Base-by-base conservation (phyloP, 1,140 invertebrate species). In the Drosophila hydei region DNA sequence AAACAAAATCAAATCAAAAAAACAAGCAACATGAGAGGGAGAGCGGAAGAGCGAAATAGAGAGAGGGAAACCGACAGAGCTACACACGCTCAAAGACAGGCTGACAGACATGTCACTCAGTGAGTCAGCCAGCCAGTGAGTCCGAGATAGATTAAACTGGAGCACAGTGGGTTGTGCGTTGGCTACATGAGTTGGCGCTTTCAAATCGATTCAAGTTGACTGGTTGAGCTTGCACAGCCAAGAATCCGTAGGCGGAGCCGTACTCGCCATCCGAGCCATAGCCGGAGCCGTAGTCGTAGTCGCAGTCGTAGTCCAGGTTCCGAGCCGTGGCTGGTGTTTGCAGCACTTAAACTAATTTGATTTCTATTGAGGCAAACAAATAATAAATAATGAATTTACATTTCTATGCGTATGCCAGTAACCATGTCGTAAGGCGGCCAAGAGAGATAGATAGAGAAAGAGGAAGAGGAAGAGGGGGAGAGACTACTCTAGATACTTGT, bases 381-480 rank as follows among this genome's bases (percentile, higher is more conserved):
- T 88, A 88, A 83, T 88, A 88, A 88, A 88, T 88, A 88, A 88
- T 88, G 83, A 88, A 88, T 88, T 88, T 88, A 88, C 83, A 89
- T 88, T 88, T 88, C 83, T 83, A 88, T 83, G 79, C 83, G 83
- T 88, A 42, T n/a, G 75, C 74, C 19, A 51, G 21, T 54, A 62
- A 70, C 69, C 75, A 67, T 52, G 45, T 56, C 63, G 30, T 67
- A 42, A 58, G 58, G 74, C 42, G 19, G 40, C 21, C 16, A 18
- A 52, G 43, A 4, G 12, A 18, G 7, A 14, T 16, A 42, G n/a
- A n/a, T 27, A 36, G 30, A 25, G 30, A 23, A 25, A 19, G 23
- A 47, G 27, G 12, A 3, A 33, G 1, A 11, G 30, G 0, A 11
- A 11, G 2, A 6, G 30, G 30, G 7, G 30, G 2, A 33, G 9